These are phyloP conservation scores for Eciton burchellii DNA, from an alignment of 1,140 invertebrate species.

Conservation along the genomic window DNA sequence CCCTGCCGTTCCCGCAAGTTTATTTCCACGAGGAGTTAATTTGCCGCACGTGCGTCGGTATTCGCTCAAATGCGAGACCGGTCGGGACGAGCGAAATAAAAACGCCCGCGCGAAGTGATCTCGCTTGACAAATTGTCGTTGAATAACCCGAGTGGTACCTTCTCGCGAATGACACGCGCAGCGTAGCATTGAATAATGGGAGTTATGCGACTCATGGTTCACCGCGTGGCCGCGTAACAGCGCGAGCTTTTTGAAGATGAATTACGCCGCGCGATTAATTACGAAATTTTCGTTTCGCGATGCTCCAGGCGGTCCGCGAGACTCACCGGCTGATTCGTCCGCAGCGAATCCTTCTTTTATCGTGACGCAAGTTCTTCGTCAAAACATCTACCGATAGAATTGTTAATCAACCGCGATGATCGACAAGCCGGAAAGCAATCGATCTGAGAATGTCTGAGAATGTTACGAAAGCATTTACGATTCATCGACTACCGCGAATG, in stretches of 20 bases:
- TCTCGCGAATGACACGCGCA: constrained; percentile 44
- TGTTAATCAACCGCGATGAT: too few species aligned
- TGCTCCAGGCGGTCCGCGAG: constrained; percentile 1
- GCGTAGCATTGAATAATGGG: constrained; percentile 57
- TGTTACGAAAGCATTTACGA: too few species aligned
- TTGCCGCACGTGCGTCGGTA: constrained; percentile 12
- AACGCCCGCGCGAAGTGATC: constrained; percentile 32
- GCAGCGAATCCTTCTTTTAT: not conserved
- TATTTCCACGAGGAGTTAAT: constrained; percentile 47
- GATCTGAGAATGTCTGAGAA: too few species aligned
- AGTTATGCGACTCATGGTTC: constrained; percentile 55
- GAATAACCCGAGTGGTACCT: constrained; percentile 55
- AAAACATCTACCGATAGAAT: too few species aligned
- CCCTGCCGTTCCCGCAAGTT: not conserved
- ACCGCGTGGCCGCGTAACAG: constrained; percentile 32
- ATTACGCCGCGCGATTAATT: constrained; percentile 53
- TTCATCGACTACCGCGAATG: not conserved
- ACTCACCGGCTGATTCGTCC: not conserved
- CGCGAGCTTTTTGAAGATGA: constrained; percentile 49
- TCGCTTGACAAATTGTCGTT: constrained; percentile 58
- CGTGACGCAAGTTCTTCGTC: too few species aligned
- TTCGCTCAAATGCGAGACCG: constrained; percentile 15
- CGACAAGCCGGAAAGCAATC: not conserved
- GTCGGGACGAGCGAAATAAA: constrained; percentile 34
- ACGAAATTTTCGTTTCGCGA: constrained; percentile 42